A percentile compares a stretch with the other conserved stretches of the same genome.
Evolutionary conservation across 1,140 invertebrate genomes (phyloP).

Genomic region (Tetranychus cinnabarinus): DNA sequence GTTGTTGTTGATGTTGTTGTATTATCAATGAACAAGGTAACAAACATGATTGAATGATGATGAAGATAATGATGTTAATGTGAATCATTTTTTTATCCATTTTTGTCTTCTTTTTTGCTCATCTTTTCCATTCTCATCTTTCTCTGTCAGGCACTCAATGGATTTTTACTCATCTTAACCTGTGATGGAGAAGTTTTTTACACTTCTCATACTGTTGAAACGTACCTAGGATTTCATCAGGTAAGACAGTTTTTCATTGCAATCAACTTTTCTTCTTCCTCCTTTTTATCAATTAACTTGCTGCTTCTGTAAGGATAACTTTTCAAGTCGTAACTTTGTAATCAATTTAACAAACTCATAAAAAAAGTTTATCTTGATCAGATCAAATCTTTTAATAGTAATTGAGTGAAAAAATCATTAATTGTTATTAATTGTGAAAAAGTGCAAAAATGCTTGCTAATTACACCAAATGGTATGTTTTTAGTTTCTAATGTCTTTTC

Average conservation of each 20-base stretch:
- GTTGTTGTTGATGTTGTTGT: no score
- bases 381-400: no score
- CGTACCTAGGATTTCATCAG: constrained; percentile 98
- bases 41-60: no score
- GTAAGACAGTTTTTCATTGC: constrained; percentile 29
- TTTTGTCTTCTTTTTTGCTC: constrained; percentile 1
- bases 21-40: no score
- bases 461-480: no score
- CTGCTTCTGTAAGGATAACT: background rate
- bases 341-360: no score
- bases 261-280: background rate
- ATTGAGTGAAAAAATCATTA: no score
- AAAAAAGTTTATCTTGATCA: no score
- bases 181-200: constrained; percentile 98
- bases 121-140: constrained; percentile 1
- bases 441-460: no score
- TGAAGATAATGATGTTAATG: background rate
- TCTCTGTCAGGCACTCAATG: constrained; percentile 74
- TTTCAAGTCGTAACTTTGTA: no score
- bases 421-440: no score
- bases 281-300: background rate
- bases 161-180: constrained; percentile 90
- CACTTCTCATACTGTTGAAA: constrained; percentile 95
- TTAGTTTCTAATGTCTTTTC: no score
- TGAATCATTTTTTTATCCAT: background rate